These are phyloP conservation scores for Spinus olivaceus DNA, from an alignment of 2,797 vertebrate genomes.

Conservation along the genomic window DNA sequence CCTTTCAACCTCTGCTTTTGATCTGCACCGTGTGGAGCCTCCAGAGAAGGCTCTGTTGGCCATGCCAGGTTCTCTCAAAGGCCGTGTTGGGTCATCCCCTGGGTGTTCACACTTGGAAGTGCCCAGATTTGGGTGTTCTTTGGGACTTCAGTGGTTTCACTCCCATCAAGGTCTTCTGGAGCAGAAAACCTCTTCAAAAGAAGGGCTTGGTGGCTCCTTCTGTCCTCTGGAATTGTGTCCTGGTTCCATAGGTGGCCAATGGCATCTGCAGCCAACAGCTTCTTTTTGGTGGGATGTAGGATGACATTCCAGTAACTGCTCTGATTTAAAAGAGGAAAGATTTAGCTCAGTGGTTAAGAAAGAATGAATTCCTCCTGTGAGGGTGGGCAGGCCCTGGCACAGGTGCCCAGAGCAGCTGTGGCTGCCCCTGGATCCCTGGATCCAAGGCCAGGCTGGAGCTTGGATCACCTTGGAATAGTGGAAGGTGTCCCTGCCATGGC, in stretches of 20 bases:
- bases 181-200: not conserved
- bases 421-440: not conserved
- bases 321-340: not conserved
- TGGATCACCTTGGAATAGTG: rapidly evolving
- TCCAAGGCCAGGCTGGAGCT: not conserved
- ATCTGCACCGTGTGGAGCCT: not conserved
- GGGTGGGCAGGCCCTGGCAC: not conserved
- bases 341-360: not conserved
- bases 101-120: not conserved
- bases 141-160: not conserved
- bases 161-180: not conserved
- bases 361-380: not conserved
- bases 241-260: not conserved
- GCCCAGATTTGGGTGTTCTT: not conserved
- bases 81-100: not conserved
- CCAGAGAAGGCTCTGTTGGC: not conserved
- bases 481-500: not conserved
- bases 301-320: rapidly evolving
- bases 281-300: not conserved
- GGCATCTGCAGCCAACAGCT: not conserved
- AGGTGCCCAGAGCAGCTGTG: not conserved
- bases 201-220: not conserved
- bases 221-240: not conserved
- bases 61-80: rapidly evolving
- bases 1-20: not conserved